phyloP scores from a whole-genome alignment of 2,888 invertebrate species.

The Drosophila peninsularis region DNA sequence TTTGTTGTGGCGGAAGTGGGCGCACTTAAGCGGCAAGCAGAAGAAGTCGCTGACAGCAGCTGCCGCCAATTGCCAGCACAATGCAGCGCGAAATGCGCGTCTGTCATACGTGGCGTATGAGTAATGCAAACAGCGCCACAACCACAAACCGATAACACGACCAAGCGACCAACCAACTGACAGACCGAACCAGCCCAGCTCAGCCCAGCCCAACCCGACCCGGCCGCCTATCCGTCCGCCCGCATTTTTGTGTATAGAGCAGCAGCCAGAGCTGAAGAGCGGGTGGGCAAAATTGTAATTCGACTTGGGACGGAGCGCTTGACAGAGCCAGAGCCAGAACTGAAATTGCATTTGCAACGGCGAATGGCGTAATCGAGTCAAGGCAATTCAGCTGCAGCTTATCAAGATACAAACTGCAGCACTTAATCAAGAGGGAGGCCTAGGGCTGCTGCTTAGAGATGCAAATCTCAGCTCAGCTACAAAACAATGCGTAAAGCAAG shows the following conservation, averaged over 20 bases:
- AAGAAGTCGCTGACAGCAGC: constrained; percentile 38
- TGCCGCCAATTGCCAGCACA: constrained; percentile 50
- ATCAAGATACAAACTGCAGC: constrained; percentile 24
- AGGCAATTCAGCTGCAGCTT: constrained; percentile 32
- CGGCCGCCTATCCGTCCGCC: constrained; percentile 14
- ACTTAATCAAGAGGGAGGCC: not conserved
- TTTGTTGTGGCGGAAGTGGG: constrained; percentile 39
- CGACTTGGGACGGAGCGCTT: constrained; percentile 31
- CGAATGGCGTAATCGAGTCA: constrained; percentile 39
- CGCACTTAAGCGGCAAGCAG: constrained; percentile 28
- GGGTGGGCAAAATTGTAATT: constrained; percentile 6
- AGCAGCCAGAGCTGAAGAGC: not conserved
- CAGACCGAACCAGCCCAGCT: not conserved
- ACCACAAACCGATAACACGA: constrained; percentile 30
- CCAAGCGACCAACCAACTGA: constrained; percentile 1
- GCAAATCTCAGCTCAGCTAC: not conserved
- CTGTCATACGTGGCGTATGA: constrained; percentile 60
- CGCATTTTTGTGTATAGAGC: constrained; percentile 17
- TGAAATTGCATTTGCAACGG: constrained; percentile 58
- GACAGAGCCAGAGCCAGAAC: constrained; percentile 32
- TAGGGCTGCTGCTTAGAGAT: not conserved
- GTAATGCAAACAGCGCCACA: constrained; percentile 46
- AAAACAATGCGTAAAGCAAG: not conserved
- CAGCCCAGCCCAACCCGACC: no score
- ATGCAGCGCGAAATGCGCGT: constrained; percentile 46